Percentiles rank a stretch among this genome's conserved stretches.
phyloP scores from a whole-genome alignment of 2,113 vertebrate genomes.

The Gulo gulo region DNA sequence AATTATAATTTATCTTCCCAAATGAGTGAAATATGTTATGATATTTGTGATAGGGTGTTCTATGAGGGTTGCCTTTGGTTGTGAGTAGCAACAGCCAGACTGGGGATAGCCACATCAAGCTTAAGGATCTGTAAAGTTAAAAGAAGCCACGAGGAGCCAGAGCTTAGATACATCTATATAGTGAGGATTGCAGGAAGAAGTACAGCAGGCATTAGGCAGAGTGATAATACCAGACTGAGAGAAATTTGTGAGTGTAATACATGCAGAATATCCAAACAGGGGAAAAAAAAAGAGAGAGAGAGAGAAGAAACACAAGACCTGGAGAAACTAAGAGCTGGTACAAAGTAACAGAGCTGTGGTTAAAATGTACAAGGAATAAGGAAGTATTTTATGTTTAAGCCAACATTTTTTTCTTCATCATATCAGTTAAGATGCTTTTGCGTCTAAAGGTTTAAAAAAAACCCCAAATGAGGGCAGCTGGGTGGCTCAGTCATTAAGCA shows the following conservation, averaged over 20 bases:
- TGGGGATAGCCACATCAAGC: neutral
- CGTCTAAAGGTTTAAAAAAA: neutral
- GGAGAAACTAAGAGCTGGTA: neutral
- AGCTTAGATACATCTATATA: neutral
- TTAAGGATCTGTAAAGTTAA: neutral
- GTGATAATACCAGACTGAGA: neutral
- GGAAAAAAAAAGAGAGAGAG: neutral
- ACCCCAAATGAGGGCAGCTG: too few relatives aligned
- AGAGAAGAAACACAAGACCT: accelerated
- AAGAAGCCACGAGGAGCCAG: neutral
- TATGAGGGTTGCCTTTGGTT: neutral
- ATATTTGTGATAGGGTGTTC: neutral
- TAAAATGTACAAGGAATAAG: neutral
- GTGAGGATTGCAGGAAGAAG: neutral
- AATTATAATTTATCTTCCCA: neutral
- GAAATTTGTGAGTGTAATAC: neutral
- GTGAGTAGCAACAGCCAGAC: neutral
- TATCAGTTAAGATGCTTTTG: neutral
- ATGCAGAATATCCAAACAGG: neutral
- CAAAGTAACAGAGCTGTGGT: neutral
- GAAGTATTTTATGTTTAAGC: neutral
- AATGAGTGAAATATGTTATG: neutral
- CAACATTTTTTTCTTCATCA: neutral
- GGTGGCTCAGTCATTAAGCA: too few relatives aligned
- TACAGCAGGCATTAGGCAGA: neutral